Percentiles rank a stretch among this genome's conserved stretches.
Conservation (phyloP, 2,113 vertebrate genomes). For the Antechinus flavipes region DNA sequence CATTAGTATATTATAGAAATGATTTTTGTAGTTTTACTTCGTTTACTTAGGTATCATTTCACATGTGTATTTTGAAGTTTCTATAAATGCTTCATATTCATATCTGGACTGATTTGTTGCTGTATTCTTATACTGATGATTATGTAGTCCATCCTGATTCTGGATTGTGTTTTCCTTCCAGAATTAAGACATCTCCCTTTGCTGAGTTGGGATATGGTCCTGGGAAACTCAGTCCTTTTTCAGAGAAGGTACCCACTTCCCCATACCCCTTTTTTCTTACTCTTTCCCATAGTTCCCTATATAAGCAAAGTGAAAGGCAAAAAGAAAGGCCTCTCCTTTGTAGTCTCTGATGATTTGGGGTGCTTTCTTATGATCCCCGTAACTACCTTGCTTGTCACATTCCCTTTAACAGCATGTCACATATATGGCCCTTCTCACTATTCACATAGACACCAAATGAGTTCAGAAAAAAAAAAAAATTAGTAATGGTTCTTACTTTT, state of each 20-base stretch:
- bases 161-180: neutral
- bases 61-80: neutral
- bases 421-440: neutral
- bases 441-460: neutral
- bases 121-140: neutral
- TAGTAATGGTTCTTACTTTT: neutral
- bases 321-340: neutral
- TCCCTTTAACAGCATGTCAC: neutral
- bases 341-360: neutral
- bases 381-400: neutral
- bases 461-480: neutral
- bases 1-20: neutral
- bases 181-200: neutral
- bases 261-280: neutral
- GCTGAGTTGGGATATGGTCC: neutral
- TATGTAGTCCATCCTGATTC: neutral
- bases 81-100: neutral
- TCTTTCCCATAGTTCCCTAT: neutral
- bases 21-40: neutral
- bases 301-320: neutral
- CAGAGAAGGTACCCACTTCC: neutral
- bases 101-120: neutral
- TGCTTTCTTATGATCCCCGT: neutral
- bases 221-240: neutral
- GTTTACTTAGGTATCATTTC: neutral